Base-by-base conservation (phyloP, 1,140 invertebrate genomes). In the Formica selysi region DNA sequence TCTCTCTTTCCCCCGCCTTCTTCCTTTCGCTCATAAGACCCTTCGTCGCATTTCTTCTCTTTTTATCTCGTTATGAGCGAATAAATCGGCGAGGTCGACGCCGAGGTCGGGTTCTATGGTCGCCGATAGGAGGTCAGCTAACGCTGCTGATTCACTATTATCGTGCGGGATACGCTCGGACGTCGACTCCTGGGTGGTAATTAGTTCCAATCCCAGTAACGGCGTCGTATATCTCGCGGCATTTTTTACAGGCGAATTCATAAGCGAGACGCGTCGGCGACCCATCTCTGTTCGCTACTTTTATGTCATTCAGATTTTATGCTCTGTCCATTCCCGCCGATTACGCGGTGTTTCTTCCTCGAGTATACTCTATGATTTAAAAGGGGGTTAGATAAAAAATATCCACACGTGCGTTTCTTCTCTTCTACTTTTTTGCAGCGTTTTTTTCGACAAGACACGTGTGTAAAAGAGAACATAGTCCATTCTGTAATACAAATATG, bases 131-230 rank as follows among this genome's bases (percentile, higher is more conserved):
- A 92, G 92, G 92, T 94, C 93, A 92, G 86, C 38, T 88, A 89
- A 91, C 91, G 92, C 89, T 92, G 92, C 91, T 93, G 92, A 93
- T 92, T 92, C 92, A 89, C 89, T 86, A 91, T 93, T 92, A 91
- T 88, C 71, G 36, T 26, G 26, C 61, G 78, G 85, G 86, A 91
- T 92, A 90, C 85, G 78, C 54, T 68, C 79, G 62, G 89, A 92
- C 90, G 91, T 92, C 87, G 93, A 51, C 93, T 94, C 91, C 93
- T 94, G 93, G 93, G 94, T 93, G 93, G 94, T 93, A 94, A 94
- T 94, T 94, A 94, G 93, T 91, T 94, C 92, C 93, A 94, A 94
- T 94, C 93, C 90, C 74, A 64, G 92, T 94, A 94, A 94, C 91
- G 86, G 91, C 93, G 93, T 94, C 94, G 91, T 94, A 94, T 94